Conservation (phyloP, 2,888 invertebrate species). For the Drosophila algonquin region DNA sequence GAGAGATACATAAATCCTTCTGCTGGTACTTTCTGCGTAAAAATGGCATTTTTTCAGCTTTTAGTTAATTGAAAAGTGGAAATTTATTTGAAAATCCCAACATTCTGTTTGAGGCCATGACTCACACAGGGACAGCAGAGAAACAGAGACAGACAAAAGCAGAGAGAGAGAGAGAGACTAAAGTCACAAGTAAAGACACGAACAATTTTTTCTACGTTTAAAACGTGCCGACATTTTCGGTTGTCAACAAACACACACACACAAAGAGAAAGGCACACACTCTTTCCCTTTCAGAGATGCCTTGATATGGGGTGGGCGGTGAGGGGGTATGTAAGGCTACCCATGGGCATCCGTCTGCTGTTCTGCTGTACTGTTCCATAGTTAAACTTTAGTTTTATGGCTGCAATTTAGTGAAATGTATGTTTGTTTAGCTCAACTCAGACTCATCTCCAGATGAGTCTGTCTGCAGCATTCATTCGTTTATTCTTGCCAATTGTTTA, state of each 20-base stretch:
- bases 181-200: constrained; percentile 45
- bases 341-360: constrained; percentile 33
- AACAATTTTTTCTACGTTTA: constrained; percentile 49
- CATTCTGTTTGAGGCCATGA: constrained; percentile 41
- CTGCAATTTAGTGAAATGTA: constrained; percentile 77
- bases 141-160: not conserved
- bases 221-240: constrained; percentile 78
- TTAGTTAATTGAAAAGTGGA: constrained; percentile 78
- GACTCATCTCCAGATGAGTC: constrained; percentile 20
- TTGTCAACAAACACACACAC: constrained; percentile 65
- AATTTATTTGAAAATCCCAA: constrained; percentile 69
- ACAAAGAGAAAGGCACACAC: constrained; percentile 7
- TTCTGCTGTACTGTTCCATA: constrained; percentile 29
- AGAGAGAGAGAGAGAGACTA: constrained; percentile 14
- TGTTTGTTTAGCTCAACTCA: constrained; percentile 37
- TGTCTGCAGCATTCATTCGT: constrained; percentile 52
- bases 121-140: constrained; percentile 34
- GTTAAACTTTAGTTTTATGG: constrained; percentile 79
- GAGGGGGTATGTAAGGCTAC: constrained; percentile 23
- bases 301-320: not conserved
- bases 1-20: constrained; percentile 23
- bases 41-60: constrained; percentile 70
- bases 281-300: not conserved
- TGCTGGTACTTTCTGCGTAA: constrained; percentile 1
- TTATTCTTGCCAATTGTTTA: constrained; percentile 77